Evolutionary conservation across 2,888 invertebrate species (phyloP).

Genomic region (Pherbina coryleti): DNA sequence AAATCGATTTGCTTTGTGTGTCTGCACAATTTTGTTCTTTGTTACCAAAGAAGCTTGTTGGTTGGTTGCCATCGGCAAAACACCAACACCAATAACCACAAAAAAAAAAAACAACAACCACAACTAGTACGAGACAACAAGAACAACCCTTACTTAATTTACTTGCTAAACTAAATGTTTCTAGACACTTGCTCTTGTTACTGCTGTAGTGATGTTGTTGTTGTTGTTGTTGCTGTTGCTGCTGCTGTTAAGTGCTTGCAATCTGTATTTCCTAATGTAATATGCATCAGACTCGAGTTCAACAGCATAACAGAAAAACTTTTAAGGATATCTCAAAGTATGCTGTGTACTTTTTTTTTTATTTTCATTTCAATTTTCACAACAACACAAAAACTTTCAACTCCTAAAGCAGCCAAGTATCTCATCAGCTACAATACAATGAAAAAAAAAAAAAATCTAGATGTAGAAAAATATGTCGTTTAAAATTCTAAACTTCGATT

Average conservation of each 20-base stretch:
- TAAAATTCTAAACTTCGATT: slow-evolving; percentile 12
- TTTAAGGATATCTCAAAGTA: slow-evolving; percentile 6
- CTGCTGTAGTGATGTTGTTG: neutral
- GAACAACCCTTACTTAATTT: slow-evolving; percentile 23
- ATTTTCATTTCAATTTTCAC: neutral
- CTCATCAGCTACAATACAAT: neutral
- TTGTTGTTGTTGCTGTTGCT: neutral
- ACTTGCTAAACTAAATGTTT: slow-evolving; percentile 31
- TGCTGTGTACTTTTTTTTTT: neutral
- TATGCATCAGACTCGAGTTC: slow-evolving; percentile 11
- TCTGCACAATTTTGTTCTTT: neutral
- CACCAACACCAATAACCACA: neutral
- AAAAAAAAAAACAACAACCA: slow-evolving; percentile 1
- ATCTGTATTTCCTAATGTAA: slow-evolving; percentile 23
- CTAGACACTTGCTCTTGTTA: neutral
- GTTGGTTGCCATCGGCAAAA: neutral
- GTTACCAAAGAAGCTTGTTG: neutral
- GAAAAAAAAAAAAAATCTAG: neutral
- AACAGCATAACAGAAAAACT: slow-evolving; percentile 3
- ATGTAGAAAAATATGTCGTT: slow-evolving; percentile 18
- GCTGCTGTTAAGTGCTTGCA: slow-evolving; percentile 23
- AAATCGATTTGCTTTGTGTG: slow-evolving; percentile 42
- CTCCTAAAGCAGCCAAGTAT: neutral
- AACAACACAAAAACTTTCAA: neutral
- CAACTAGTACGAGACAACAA: neutral